Evolutionary conservation across 2,113 vertebrate genomes (phyloP).

Genomic region (Zapus hudsonius): DNA sequence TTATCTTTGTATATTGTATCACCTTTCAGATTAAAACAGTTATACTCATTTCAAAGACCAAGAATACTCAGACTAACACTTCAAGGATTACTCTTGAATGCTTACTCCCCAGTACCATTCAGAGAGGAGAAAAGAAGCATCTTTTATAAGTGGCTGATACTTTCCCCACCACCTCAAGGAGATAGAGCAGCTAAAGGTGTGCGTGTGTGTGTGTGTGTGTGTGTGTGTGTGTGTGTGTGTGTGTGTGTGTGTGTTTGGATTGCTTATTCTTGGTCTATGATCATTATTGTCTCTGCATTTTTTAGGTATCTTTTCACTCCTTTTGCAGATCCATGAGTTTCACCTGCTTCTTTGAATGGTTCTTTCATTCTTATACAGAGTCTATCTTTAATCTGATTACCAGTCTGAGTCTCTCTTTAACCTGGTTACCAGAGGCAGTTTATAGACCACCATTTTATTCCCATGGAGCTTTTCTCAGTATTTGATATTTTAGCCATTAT

Average conservation of each 20-base stretch:
- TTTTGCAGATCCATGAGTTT: not conserved
- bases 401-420: not conserved
- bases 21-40: not conserved
- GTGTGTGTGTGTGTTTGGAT: no score
- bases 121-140: no score
- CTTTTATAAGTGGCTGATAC: no score
- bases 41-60: not conserved
- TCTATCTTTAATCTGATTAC: not conserved
- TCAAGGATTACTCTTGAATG: not conserved
- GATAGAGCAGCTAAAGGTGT: no score
- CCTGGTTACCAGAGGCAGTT: not conserved
- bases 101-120: no score
- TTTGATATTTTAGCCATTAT: not conserved
- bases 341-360: no score
- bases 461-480: not conserved
- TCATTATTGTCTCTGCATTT: not conserved
- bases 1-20: not conserved
- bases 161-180: no score
- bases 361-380: no score
- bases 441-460: not conserved
- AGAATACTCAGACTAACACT: accelerated
- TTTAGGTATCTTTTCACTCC: not conserved
- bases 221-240: no score
- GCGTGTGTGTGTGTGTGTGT: no score
- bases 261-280: not conserved